Evolutionary conservation across 2,888 invertebrate species (phyloP).

Genomic region (Orthosia incerta): DNA sequence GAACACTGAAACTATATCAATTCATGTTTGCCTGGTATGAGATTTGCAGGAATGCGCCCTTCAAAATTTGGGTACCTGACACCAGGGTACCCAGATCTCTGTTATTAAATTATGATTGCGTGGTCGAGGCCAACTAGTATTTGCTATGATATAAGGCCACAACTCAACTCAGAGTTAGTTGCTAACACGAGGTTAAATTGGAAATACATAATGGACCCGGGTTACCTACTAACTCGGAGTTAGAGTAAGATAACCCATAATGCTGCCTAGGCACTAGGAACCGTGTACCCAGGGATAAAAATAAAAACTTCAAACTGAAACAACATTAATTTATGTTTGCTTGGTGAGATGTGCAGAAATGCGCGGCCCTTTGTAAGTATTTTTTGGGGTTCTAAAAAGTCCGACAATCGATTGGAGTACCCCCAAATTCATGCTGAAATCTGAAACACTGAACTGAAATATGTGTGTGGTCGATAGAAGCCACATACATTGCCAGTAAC

Average conservation of each 20-base stretch:
- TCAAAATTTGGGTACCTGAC: slow-evolving; percentile 30
- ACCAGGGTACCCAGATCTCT: too few species aligned
- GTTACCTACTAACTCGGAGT: too few species aligned
- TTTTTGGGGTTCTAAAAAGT: slow-evolving; percentile 15
- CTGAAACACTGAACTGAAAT: too few species aligned
- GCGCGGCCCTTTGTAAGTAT: slow-evolving; percentile 46
- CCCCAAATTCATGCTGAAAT: background rate
- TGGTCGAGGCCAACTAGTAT: too few species aligned
- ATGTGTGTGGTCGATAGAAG: background rate
- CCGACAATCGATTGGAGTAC: too few species aligned
- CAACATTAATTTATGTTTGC: slow-evolving; percentile 81
- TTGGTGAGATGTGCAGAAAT: slow-evolving; percentile 63
- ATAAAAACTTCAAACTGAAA: slow-evolving; percentile 85
- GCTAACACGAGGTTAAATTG: too few species aligned
- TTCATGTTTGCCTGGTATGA: slow-evolving; percentile 74
- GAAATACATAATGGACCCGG: too few species aligned
- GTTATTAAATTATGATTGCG: too few species aligned
- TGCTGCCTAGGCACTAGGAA: too few species aligned
- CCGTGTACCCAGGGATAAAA: slow-evolving; percentile 62
- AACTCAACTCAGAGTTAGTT: too few species aligned
- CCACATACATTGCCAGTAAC: background rate
- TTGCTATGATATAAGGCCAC: too few species aligned
- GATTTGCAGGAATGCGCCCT: slow-evolving; percentile 61
- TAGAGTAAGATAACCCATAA: too few species aligned
- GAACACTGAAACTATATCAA: slow-evolving; percentile 85